These are phyloP conservation scores for Drosophila borborema DNA, from an alignment of 2,888 invertebrate species.

Conservation along the genomic window DNA sequence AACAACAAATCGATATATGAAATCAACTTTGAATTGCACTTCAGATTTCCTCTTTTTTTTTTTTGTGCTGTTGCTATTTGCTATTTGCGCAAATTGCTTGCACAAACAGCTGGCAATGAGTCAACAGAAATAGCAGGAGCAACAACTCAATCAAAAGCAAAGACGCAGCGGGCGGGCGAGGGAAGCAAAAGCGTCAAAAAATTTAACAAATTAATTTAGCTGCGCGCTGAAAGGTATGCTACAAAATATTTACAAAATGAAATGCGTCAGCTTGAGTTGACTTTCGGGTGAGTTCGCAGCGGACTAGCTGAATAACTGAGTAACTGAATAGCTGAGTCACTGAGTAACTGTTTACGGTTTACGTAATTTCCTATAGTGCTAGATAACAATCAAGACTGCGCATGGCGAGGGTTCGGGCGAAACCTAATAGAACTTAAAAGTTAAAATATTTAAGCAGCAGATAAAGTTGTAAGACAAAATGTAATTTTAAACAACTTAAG, in stretches of 20 bases:
- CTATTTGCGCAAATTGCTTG: conserved; percentile 43
- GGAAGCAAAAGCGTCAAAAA: conserved; percentile 2
- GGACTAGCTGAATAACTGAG: background rate
- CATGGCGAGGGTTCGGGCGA: background rate
- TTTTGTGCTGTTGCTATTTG: background rate
- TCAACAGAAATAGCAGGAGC: conserved; percentile 42
- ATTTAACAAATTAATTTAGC: conserved; percentile 25
- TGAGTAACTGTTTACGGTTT: background rate
- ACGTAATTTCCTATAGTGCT: conserved; percentile 2
- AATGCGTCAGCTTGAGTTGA: background rate
- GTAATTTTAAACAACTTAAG: background rate
- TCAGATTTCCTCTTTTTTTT: conserved; percentile 1
- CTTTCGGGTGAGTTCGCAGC: background rate
- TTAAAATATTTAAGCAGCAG: background rate
- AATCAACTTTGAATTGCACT: conserved; percentile 36
- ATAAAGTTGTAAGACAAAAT: background rate
- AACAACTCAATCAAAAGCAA: conserved; percentile 61
- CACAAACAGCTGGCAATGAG: conserved; percentile 45
- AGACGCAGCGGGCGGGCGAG: conserved; percentile 6
- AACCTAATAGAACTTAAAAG: background rate
- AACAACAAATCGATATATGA: conserved; percentile 19
- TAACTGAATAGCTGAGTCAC: background rate
- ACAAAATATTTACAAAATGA: conserved; percentile 1
- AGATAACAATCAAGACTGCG: background rate
- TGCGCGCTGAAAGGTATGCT: conserved; percentile 43